Conservation (phyloP, 2,797 vertebrate species). For the Somateria mollissima region DNA sequence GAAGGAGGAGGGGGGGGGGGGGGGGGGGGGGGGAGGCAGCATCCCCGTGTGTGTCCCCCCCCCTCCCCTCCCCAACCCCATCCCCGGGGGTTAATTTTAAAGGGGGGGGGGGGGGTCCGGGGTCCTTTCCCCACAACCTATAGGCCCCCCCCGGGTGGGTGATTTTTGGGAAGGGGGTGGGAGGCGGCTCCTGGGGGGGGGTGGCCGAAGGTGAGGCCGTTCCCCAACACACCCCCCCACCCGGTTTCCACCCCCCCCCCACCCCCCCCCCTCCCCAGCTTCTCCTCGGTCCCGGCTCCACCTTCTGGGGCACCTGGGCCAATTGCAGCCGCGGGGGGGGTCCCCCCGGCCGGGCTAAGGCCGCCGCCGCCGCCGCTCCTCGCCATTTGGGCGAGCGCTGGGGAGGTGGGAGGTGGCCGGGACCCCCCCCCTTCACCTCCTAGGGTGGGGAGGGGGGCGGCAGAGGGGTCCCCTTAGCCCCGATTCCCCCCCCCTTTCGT, state of each 20-base stretch:
- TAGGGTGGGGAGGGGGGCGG: background rate
- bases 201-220: conserved; percentile 6
- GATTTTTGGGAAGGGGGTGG: too few species aligned
- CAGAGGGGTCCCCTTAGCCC: background rate
- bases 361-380: background rate
- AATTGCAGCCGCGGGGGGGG: conserved; percentile 40
- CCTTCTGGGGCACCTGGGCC: conserved; percentile 47
- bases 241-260: background rate
- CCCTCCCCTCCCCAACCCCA: too few species aligned
- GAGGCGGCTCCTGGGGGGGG: background rate
- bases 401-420: background rate
- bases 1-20: background rate
- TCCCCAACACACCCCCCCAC: background rate
- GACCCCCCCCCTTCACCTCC: background rate
- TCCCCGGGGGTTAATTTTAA: too few species aligned
- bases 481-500: background rate
- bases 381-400: background rate
- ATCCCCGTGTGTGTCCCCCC: too few species aligned
- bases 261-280: background rate
- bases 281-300: background rate
- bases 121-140: too few species aligned
- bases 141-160: too few species aligned
- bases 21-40: too few species aligned
- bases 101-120: too few species aligned
- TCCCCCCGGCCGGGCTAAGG: conserved; percentile 21